Percentiles rank a stretch among this genome's conserved stretches.
phyloP scores from a whole-genome alignment of 2,113 vertebrate species.

The Oreochromis aureus region DNA sequence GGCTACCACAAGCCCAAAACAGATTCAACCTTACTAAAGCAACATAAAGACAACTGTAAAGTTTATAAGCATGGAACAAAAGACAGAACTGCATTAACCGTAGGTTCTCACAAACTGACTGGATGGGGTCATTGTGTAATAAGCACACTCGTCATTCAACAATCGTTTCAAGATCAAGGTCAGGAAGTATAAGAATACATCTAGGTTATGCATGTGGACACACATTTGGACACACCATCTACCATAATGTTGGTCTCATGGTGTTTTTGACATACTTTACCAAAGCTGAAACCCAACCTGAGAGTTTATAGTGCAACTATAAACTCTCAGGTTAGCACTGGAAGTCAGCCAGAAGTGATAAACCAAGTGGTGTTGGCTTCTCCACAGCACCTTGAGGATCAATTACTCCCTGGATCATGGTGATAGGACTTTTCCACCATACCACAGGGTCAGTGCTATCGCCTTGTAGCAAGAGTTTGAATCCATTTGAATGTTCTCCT shows the following conservation, averaged over 20 bases:
- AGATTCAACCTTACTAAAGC: not conserved
- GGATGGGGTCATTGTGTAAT: not conserved
- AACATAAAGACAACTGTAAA: not conserved
- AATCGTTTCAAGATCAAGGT: not conserved
- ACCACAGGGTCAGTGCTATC: not conserved
- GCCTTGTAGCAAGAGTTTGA: not conserved
- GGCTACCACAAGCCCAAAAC: not conserved
- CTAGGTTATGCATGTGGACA: not conserved
- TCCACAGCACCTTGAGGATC: not conserved
- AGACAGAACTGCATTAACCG: not conserved
- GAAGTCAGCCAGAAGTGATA: not conserved
- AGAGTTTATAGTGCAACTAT: not conserved
- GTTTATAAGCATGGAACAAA: not conserved
- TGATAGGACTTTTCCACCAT: not conserved
- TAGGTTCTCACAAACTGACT: not conserved
- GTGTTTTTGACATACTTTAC: accelerated
- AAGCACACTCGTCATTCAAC: not conserved
- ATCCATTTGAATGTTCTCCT: not conserved
- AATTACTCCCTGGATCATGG: not conserved
- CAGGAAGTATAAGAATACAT: not conserved
- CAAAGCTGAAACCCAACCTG: not conserved
- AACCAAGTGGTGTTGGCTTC: not conserved
- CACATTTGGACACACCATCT: not conserved
- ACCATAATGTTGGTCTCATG: not conserved
- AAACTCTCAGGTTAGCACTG: not conserved